These are phyloP conservation scores for Pelmatolapia mariae DNA, from an alignment of 2,113 vertebrate genomes.

Conservation along the genomic window DNA sequence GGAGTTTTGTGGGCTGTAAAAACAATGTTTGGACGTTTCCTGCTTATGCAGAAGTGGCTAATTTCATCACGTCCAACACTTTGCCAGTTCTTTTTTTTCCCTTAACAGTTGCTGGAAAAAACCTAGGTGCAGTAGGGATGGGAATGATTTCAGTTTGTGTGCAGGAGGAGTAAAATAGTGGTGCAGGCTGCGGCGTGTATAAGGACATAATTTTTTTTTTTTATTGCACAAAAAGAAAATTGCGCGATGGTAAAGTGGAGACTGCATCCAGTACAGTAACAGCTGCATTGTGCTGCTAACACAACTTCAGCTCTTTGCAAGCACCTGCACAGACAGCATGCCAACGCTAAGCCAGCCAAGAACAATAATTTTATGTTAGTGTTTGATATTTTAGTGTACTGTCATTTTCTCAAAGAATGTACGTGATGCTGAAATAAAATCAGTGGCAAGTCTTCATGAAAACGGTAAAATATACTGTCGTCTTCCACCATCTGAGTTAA, in stretches of 20 bases:
- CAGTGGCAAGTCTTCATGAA: not conserved
- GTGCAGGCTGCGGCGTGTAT: not conserved
- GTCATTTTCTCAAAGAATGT: not conserved
- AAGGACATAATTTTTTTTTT: not conserved
- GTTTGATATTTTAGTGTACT: not conserved
- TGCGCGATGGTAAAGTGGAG: not conserved
- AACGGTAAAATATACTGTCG: not conserved
- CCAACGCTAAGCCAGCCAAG: not conserved
- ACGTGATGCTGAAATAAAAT: not conserved
- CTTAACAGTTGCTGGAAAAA: not conserved
- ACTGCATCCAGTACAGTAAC: not conserved
- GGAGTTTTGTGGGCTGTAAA: not conserved
- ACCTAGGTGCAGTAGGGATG: not conserved
- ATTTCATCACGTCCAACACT: not conserved
- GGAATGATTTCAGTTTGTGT: not conserved
- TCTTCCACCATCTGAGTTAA: not conserved
- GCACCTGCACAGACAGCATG: not conserved
- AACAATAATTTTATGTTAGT: not conserved
- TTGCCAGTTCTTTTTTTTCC: not conserved
- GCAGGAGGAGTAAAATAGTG: not conserved
- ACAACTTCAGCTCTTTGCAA: not conserved
- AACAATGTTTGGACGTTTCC: not conserved
- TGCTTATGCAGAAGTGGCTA: not conserved
- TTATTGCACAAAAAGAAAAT: not conserved
- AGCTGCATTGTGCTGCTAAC: not conserved